phyloP scores from a whole-genome alignment of 2,888 invertebrate species.

The Athripsodes cinereus region DNA sequence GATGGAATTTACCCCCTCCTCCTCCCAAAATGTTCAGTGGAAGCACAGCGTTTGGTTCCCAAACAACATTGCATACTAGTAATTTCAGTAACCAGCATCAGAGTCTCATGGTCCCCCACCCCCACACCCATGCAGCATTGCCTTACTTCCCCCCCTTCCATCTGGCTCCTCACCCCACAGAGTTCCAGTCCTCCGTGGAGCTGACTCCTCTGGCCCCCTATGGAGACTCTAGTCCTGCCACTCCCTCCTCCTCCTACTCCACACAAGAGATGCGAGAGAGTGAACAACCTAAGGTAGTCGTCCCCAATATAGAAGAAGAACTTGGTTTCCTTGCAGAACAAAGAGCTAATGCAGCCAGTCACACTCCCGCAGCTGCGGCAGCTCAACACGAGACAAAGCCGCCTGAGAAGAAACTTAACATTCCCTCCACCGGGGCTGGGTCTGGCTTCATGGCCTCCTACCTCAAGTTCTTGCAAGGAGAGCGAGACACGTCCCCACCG shows the following conservation, averaged over 20 bases:
- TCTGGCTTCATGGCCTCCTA: slow-evolving; percentile 84
- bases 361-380: slow-evolving; percentile 33
- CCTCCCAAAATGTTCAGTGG: slow-evolving; percentile 64
- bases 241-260: slow-evolving; percentile 45
- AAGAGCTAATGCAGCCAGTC: slow-evolving; percentile 47
- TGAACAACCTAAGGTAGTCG: slow-evolving; percentile 76
- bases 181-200: slow-evolving; percentile 60
- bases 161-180: slow-evolving; percentile 60
- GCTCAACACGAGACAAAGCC: slow-evolving; percentile 48
- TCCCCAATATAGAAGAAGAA: slow-evolving; percentile 85
- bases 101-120: slow-evolving; percentile 61
- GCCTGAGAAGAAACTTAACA: slow-evolving; percentile 56
- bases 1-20: slow-evolving; percentile 71
- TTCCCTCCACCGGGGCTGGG: slow-evolving; percentile 54
- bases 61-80: slow-evolving; percentile 50
- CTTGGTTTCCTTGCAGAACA: slow-evolving; percentile 70
- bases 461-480: slow-evolving; percentile 77
- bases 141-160: slow-evolving; percentile 76
- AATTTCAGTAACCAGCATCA: slow-evolving; percentile 59
- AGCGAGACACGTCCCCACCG: slow-evolving; percentile 75
- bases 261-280: slow-evolving; percentile 56
- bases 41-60: slow-evolving; percentile 51
- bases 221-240: slow-evolving; percentile 53
- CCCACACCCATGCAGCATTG: slow-evolving; percentile 56
- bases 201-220: slow-evolving; percentile 55